Base-by-base conservation (phyloP, 1,140 invertebrate genomes). In the Platyura marginata region DNA sequence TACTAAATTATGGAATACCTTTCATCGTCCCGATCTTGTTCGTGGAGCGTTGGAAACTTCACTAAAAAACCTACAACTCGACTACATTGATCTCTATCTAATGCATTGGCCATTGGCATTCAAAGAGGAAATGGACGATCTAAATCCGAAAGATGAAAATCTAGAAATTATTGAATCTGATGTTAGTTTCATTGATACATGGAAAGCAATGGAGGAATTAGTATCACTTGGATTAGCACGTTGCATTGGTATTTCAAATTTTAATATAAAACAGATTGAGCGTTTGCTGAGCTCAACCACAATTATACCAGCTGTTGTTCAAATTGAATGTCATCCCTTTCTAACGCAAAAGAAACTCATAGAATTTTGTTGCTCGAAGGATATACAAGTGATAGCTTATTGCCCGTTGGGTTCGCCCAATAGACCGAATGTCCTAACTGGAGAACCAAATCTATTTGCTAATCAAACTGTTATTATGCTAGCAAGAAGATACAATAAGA, bases 181-280 rank as follows among this genome's bases (percentile, higher is more conserved):
- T 10, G 69, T 72, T 1, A 86, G 93, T 59, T 92, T 82, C 52
- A 49, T 90, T 13, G 89, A 93, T 50, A 90, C 90, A 0, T 97
- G 90, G 89, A 77, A 73, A 62, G 88, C 72, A 22, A 72, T 95
- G 73, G 91, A 94, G 63, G 67, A 77, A 32, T 71, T 80, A 37
- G 75, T 79, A 3, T 64, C 72, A 18, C 62, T 75, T 41, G 87
- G 86, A 2, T 64, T 89, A 11, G 66, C 71, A 0, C 74, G 67
- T 40, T 77, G 79, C 41, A 86, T 96, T 51, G 91, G 91, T 1
- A 46, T 94, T 1, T 92, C 87, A 23, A 96, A 95, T 59, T 95
- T 95, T 55, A 93, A 90, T 56, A 75, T 69, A 22, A 58, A 72
- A 22, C 91, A 95, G 62, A 72, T 92, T 11, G 67, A 78, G 25